These are phyloP conservation scores for Melanotaenia maccullochi DNA, from an alignment of 2,797 vertebrate genomes.

Conservation along the genomic window DNA sequence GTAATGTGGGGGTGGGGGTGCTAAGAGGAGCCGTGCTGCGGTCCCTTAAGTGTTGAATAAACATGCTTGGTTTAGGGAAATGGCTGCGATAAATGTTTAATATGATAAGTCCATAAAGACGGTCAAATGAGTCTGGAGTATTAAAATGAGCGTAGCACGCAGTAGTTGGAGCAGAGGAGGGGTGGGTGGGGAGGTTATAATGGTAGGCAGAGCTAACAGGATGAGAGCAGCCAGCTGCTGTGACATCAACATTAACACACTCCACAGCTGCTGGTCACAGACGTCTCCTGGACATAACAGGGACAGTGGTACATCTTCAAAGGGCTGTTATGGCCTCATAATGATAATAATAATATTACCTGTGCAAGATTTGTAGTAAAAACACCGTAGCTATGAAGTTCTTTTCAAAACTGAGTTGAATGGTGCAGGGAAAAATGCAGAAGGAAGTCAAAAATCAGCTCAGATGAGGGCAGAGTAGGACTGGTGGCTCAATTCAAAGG, in stretches of 20 bases:
- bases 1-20: slow-evolving; percentile 16
- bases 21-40: slow-evolving; percentile 72
- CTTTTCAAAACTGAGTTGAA: slow-evolving; percentile 25
- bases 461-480: not conserved
- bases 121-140: slow-evolving; percentile 81
- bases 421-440: not conserved
- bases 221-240: slow-evolving; percentile 79
- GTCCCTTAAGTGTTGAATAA: slow-evolving; percentile 84
- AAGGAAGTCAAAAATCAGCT: slow-evolving; percentile 4
- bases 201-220: slow-evolving; percentile 76
- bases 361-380: slow-evolving; percentile 22
- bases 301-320: slow-evolving; percentile 54
- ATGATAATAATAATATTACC: slow-evolving; percentile 65
- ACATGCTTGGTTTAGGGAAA: slow-evolving; percentile 84
- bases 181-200: slow-evolving; percentile 55
- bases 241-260: slow-evolving; percentile 79
- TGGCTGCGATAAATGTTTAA: slow-evolving; percentile 84
- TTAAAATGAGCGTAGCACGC: slow-evolving; percentile 76
- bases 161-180: slow-evolving; percentile 50
- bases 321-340: slow-evolving; percentile 46
- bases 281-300: slow-evolving; percentile 68
- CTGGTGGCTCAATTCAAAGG: not conserved
- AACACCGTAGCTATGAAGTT: slow-evolving; percentile 1
- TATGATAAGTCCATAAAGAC: slow-evolving; percentile 83
- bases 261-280: slow-evolving; percentile 77